phyloP scores from a whole-genome alignment of 2,113 vertebrate genomes.

The Pungitius pungitius region DNA sequence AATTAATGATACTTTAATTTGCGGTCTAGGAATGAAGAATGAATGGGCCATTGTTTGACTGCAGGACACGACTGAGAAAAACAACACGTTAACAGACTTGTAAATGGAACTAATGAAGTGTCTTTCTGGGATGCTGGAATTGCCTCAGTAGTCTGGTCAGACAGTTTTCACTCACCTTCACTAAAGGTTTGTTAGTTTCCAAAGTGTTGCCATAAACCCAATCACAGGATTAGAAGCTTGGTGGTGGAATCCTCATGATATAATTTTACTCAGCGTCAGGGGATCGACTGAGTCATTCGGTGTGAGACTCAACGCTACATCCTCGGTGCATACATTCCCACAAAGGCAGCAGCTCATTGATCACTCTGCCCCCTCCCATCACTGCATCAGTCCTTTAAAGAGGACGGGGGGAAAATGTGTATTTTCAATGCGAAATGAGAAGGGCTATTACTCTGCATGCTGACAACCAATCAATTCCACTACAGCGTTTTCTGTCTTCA shows the following conservation, averaged over 20 bases:
- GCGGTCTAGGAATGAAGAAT: constrained; percentile 52
- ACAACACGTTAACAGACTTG: constrained; percentile 44
- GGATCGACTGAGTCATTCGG: constrained; percentile 47
- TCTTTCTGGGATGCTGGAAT: constrained; percentile 25
- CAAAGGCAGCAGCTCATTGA: constrained; percentile 64
- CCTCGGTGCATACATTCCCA: constrained; percentile 35
- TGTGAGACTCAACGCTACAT: constrained; percentile 43
- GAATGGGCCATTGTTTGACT: constrained; percentile 68
- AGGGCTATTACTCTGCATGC: constrained; percentile 60
- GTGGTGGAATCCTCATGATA: constrained; percentile 3
- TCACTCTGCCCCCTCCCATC: constrained; percentile 59
- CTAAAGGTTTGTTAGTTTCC: constrained; percentile 30
- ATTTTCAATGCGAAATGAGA: constrained; percentile 73
- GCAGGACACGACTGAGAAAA: constrained; percentile 48
- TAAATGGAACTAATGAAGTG: constrained; percentile 37
- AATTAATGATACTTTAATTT: constrained; percentile 78
- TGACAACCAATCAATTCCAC: constrained; percentile 78
- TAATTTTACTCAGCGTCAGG: constrained; percentile 25
- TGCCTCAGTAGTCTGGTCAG: constrained; percentile 19
- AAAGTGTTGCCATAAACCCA: constrained; percentile 2
- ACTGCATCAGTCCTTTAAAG: constrained; percentile 54
- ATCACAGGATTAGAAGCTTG: constrained; percentile 6
- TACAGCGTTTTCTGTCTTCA: constrained; percentile 66
- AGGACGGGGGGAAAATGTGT: constrained; percentile 54
- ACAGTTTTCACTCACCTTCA: neutral